phyloP scores from a whole-genome alignment of 2,797 vertebrate species.

The Agapornis canus region DNA sequence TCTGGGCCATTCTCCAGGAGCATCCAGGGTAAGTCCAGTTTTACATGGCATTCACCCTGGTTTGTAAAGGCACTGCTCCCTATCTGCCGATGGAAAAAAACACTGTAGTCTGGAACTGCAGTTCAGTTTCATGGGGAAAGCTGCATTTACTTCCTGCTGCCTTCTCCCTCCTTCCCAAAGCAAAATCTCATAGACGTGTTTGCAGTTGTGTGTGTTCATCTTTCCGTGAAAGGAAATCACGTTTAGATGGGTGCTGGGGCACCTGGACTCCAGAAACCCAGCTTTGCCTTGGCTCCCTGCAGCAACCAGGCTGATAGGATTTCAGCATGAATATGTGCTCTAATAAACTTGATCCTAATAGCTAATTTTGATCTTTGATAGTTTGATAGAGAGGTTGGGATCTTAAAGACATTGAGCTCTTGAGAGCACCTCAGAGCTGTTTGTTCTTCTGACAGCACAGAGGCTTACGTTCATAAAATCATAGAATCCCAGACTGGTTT shows the following conservation, averaged over 20 bases:
- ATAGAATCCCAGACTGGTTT: neutral
- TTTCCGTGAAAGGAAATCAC: neutral
- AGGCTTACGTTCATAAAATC: neutral
- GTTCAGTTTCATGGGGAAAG: neutral
- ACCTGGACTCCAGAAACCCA: accelerated
- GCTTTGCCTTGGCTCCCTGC: neutral
- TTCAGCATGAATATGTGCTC: neutral
- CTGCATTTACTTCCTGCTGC: neutral
- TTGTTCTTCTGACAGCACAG: neutral
- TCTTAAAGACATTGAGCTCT: neutral
- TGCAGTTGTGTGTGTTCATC: neutral
- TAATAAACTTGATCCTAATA: neutral
- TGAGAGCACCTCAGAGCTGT: neutral
- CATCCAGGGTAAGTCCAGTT: accelerated
- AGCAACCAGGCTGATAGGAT: neutral
- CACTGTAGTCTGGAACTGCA: neutral
- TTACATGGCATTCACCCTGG: neutral
- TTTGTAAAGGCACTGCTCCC: neutral
- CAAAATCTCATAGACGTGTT: neutral
- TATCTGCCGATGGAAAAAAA: neutral
- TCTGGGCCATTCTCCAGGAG: neutral
- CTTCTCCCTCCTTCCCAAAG: neutral
- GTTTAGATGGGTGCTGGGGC: neutral
- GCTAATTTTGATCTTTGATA: neutral
- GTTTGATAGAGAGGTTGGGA: neutral